Evolutionary conservation across 2,113 vertebrate genomes (phyloP).

Genomic region (Silurus meridionalis): DNA sequence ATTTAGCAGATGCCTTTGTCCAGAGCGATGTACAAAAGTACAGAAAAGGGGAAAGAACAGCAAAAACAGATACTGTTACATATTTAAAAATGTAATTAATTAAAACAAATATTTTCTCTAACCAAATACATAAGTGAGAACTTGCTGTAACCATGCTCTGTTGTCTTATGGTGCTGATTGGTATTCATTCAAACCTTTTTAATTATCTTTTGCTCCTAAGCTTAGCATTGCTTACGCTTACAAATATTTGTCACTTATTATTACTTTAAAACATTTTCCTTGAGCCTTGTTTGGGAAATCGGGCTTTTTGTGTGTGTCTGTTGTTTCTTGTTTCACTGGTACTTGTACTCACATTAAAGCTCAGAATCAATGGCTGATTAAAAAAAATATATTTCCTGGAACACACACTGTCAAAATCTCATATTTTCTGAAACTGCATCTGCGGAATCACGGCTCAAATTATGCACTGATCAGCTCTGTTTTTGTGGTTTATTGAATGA

Average conservation of each 20-base stretch:
- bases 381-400: conserved; percentile 9
- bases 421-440: background rate
- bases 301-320: background rate
- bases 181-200: background rate
- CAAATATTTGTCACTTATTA: background rate
- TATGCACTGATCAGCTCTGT: background rate
- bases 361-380: background rate
- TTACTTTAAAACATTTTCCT: background rate
- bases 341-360: background rate
- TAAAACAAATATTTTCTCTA: background rate
- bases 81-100: too few relatives aligned
- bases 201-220: background rate
- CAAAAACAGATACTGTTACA: too few relatives aligned
- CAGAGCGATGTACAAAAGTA: too few relatives aligned
- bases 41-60: too few relatives aligned
- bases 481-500: conserved; percentile 3
- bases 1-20: too few relatives aligned
- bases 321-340: background rate
- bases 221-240: background rate
- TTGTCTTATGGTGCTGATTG: background rate
- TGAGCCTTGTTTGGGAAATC: background rate
- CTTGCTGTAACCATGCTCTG: background rate
- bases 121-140: background rate
- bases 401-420: background rate
- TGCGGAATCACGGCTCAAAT: background rate